A percentile compares a stretch with the other conserved stretches of the same genome.
These are phyloP conservation scores for Gyps fulvus DNA, from an alignment of 2,113 vertebrate genomes.

Conservation along the genomic window DNA sequence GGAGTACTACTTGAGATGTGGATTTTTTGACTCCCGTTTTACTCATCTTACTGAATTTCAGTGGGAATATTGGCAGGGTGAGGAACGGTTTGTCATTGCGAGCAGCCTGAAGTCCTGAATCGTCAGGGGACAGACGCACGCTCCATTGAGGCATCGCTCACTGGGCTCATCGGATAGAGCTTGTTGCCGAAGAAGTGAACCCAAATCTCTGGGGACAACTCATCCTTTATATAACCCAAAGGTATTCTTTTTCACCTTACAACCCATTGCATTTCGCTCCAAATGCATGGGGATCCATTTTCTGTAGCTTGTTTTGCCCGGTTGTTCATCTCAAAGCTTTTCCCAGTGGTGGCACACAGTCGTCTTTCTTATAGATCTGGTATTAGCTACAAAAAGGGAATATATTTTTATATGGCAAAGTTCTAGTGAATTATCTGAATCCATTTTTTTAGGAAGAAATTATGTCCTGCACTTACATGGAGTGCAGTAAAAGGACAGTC, in stretches of 20 bases:
- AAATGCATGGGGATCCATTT: not conserved
- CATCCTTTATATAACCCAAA: not conserved
- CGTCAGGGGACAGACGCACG: not conserved
- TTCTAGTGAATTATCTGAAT: not conserved
- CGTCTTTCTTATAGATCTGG: not conserved
- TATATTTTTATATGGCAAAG: not conserved
- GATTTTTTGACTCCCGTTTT: not conserved
- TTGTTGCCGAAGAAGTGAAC: not conserved
- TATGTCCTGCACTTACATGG: accelerated
- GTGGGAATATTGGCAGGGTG: not conserved
- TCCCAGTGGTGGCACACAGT: not conserved
- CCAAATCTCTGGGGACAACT: not conserved
- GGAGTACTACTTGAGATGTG: not conserved
- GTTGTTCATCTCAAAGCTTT: not conserved
- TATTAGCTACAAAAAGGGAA: not conserved
- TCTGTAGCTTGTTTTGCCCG: not conserved
- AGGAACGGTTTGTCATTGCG: not conserved
- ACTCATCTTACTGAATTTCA: not conserved
- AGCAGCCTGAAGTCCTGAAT: not conserved
- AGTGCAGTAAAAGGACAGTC: not conserved
- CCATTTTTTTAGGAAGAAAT: not conserved
- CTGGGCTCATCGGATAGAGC: not conserved
- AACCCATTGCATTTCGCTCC: not conserved
- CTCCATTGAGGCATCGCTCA: not conserved
- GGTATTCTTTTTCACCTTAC: not conserved